These are phyloP conservation scores for Stictocephala bisonia DNA, from an alignment of 2,888 invertebrate genomes.

Conservation along the genomic window DNA sequence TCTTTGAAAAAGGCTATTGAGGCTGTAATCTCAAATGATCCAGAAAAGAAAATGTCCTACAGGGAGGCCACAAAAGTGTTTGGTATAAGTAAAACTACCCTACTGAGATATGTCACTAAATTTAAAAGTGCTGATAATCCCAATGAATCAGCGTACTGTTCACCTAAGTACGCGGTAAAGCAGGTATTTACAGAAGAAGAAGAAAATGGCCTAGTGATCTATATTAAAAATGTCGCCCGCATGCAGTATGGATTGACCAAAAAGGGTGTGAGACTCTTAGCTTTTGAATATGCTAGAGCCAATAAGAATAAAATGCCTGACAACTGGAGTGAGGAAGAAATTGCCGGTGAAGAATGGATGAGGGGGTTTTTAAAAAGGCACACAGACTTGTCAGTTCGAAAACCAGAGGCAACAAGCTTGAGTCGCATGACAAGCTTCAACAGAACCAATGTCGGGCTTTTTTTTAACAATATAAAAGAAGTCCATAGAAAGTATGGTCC, in stretches of 20 bases:
- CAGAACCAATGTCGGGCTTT: neutral
- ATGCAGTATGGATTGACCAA: constrained; percentile 37
- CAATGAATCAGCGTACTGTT: neutral
- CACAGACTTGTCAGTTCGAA: neutral
- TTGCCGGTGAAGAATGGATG: constrained; percentile 36
- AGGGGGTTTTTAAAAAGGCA: constrained; percentile 16
- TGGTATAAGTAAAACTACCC: neutral
- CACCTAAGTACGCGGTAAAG: constrained; percentile 30
- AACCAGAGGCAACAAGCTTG: constrained; percentile 34
- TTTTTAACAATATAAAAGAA: constrained; percentile 47
- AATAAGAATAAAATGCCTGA: neutral
- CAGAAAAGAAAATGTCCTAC: too few species aligned
- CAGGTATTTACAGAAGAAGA: constrained; percentile 39
- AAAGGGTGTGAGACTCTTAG: constrained; percentile 14
- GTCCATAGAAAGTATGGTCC: constrained; percentile 40
- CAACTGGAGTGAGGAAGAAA: constrained; percentile 14
- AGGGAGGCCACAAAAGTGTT: constrained; percentile 28
- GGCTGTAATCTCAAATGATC: constrained; percentile 12
- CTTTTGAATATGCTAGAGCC: constrained; percentile 30
- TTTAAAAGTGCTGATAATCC: too few species aligned
- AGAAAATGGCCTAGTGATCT: constrained; percentile 12
- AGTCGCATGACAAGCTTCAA: constrained; percentile 7
- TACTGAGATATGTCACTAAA: neutral
- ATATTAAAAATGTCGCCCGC: constrained; percentile 17
- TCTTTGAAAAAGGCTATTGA: constrained; percentile 25